Evolutionary conservation across 2,113 vertebrate genomes (phyloP), one percentile per base, ranked within the genome.

Genomic region (Gulo gulo): DNA sequence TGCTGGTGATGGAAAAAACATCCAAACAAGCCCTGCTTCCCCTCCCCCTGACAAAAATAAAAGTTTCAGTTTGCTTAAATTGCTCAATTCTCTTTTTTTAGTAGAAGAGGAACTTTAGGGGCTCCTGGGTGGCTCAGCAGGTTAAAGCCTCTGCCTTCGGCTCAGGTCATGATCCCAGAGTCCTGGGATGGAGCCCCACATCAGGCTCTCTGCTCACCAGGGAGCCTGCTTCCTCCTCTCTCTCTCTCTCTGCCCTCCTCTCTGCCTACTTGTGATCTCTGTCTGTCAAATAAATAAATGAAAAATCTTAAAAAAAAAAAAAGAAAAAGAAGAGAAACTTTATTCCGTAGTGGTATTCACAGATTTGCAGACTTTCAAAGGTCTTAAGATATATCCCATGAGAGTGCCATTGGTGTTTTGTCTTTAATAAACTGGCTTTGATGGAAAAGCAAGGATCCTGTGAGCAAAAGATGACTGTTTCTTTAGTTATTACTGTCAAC

Each of bases 391-490:
- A 52, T 21, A 91, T 52, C 24, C 69, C 74, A 88, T 42, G 81
- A 80, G 23, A 94, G 74, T 88, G 36, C 42, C 57, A 95, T 7
- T 47, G 21, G 10, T 92, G 14, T 81, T 79, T 79, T 97, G 61
- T 87, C 65, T 86, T 93, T 90, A 95, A 65, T 50, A 94, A 85
- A 69, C 26, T 86, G 45, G 63, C 61, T 81, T 88, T 52, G 65
- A 57, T 31, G n/a, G n/a, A 67, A 81, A 7, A 4, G 29, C 42
- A 95, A 85, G 31, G n/a, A 79, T 71, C 4, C n/a, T 20, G 42
- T 7, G 31, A 9, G 39, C 4, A 45, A 71, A 69, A 78, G 69
- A 63, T 65, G 88, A 92, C 31, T 79, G 23, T 5, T 86, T 11
- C 88, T 79, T 84, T 45, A 80, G 67, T 47, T 95, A 50, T 93